phyloP scores from a whole-genome alignment of 2,888 invertebrate genomes.

The Myopa tessellatipennis region DNA sequence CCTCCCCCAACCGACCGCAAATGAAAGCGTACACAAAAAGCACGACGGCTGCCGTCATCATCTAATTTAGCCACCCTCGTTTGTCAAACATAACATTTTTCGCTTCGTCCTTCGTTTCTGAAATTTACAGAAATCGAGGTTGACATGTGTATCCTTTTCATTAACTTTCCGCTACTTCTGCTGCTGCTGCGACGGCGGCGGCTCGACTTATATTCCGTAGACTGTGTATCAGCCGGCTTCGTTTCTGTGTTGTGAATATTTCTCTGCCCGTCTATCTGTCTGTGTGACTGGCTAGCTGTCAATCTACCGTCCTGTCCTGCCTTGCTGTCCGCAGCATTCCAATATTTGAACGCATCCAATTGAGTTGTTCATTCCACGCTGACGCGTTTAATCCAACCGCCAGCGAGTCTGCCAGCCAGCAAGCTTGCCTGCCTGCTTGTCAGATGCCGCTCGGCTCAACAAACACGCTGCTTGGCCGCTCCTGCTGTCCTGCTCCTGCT shows the following conservation, averaged over 20 bases:
- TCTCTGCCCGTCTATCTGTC: background rate
- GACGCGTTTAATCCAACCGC: constrained; percentile 36
- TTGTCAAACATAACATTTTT: constrained; percentile 46
- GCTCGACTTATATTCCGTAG: background rate
- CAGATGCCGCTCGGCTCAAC: background rate
- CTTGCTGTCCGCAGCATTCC: constrained; percentile 24
- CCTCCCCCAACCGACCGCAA: constrained; percentile 36
- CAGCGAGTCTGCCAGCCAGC: background rate
- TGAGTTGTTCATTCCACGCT: constrained; percentile 58
- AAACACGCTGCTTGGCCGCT: background rate
- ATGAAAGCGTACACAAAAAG: constrained; percentile 39
- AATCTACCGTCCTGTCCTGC: background rate
- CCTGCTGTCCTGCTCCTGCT: constrained; percentile 5
- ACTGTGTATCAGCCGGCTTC: background rate
- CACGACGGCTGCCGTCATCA: constrained; percentile 39
- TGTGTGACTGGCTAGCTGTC: background rate
- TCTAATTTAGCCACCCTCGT: constrained; percentile 52
- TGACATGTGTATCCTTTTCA: constrained; percentile 69
- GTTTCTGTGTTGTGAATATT: no score
- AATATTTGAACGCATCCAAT: constrained; percentile 50
- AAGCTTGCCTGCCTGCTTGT: background rate
- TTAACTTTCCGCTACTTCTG: constrained; percentile 57
- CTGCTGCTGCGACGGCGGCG: constrained; percentile 22
- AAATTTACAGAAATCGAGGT: constrained; percentile 59
- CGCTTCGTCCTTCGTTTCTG: constrained; percentile 2